Conservation (phyloP, 2,888 invertebrate genomes). For the Mallateleia sp. region DNA sequence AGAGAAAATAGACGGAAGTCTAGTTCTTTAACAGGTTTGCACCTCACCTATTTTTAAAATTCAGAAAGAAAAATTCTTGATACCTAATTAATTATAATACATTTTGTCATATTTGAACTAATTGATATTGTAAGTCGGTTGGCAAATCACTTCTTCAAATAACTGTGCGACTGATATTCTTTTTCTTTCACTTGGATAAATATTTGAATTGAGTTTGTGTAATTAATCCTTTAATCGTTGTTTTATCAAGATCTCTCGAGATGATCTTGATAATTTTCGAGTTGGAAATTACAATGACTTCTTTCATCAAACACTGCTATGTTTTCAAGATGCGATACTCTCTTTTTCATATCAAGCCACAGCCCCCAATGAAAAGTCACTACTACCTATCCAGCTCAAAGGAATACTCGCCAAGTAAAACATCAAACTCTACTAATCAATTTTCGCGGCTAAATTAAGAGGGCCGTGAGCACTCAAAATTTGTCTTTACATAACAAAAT, state of each 20-base stretch:
- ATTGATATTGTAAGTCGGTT: neutral
- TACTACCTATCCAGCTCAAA: slow-evolving; percentile 33
- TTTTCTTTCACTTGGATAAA: too few relatives aligned
- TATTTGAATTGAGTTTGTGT: neutral
- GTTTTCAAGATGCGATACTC: slow-evolving; percentile 5
- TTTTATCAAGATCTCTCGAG: neutral
- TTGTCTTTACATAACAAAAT: slow-evolving; percentile 53
- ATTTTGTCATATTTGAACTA: neutral
- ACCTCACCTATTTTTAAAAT: too few relatives aligned
- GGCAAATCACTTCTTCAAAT: neutral
- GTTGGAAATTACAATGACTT: neutral
- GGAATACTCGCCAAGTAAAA: slow-evolving; percentile 46
- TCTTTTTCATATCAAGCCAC: slow-evolving; percentile 41
- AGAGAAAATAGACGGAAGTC: too few relatives aligned
- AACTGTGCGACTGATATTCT: too few relatives aligned
- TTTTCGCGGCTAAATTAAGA: slow-evolving; percentile 42
- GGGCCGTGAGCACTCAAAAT: slow-evolving; percentile 56
- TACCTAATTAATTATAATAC: too few relatives aligned
- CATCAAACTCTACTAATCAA: slow-evolving; percentile 43
- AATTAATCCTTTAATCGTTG: neutral
- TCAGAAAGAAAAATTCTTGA: too few relatives aligned
- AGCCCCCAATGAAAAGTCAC: slow-evolving; percentile 32
- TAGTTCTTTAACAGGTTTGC: too few relatives aligned
- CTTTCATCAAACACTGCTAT: slow-evolving; percentile 17
- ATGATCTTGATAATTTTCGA: neutral